Percentiles rank a stretch among this genome's conserved stretches.
These are phyloP conservation scores for Drosophila elegans DNA, from an alignment of 1,140 invertebrate genomes.

Conservation along the genomic window DNA sequence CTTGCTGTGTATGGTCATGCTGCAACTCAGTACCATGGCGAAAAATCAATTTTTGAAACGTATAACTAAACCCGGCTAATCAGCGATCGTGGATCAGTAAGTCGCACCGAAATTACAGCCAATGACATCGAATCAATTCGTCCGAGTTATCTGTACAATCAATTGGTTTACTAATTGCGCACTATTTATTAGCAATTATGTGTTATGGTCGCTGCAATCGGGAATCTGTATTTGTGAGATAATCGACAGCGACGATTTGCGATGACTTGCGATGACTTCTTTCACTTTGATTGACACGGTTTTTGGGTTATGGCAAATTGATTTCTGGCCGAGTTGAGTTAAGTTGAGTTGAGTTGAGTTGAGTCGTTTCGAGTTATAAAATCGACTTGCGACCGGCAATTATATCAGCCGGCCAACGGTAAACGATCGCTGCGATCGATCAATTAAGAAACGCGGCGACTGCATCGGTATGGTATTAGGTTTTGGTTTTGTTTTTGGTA, in stretches of 20 bases:
- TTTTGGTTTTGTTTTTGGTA: not conserved
- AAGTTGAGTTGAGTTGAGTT: not conserved
- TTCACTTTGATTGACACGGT: slow-evolving; percentile 75
- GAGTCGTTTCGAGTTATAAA: slow-evolving; percentile 50
- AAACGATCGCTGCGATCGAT: slow-evolving; percentile 46
- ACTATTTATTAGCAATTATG: slow-evolving; percentile 57
- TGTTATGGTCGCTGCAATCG: slow-evolving; percentile 47
- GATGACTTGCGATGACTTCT: slow-evolving; percentile 50
- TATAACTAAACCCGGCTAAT: slow-evolving; percentile 21
- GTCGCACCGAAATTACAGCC: slow-evolving; percentile 17
- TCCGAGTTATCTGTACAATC: slow-evolving; percentile 12
- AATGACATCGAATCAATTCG: slow-evolving; percentile 45
- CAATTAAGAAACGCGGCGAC: slow-evolving; percentile 52
- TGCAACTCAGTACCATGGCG: not conserved
- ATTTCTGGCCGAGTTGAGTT: slow-evolving; percentile 26
- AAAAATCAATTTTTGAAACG: slow-evolving; percentile 31
- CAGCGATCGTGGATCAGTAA: slow-evolving; percentile 31
- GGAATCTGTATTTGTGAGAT: slow-evolving; percentile 56
- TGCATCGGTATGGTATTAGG: slow-evolving; percentile 32
- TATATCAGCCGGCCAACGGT: slow-evolving; percentile 48
- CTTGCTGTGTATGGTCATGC: not conserved
- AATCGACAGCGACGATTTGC: slow-evolving; percentile 37
- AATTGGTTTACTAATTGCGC: slow-evolving; percentile 59
- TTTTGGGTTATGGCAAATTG: slow-evolving; percentile 55
- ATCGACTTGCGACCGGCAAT: slow-evolving; percentile 38